Evolutionary conservation across 2,113 vertebrate species (phyloP), one percentile per base, ranked within the genome.

Genomic region (Megaceryle torquata): DNA sequence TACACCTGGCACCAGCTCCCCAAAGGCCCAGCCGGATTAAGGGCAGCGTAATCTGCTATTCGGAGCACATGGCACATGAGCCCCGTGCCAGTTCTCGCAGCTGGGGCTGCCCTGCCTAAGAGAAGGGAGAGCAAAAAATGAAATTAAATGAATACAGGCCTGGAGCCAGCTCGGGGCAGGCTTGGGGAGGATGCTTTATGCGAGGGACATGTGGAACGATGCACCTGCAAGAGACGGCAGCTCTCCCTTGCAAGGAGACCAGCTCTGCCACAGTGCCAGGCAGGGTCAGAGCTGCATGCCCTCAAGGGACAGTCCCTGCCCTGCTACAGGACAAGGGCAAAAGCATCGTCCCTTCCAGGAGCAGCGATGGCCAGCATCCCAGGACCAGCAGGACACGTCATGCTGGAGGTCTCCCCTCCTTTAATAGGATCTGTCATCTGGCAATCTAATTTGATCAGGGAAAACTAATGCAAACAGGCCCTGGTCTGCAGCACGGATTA

Each of bases 391-490:
- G 70, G n/a, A 82, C 78, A 54, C 9, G 14, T 69, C 29, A 0
- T 10, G 91, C 93, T 75, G 67, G 95, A 93, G 89, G 89, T 88
- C 94, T 96, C 93, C 88, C 5, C 81, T 71, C 56, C 78, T 93
- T 86, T 97, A 97, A 97, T 96, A 96, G 96, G 96, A 97, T 95
- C 93, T 37, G 51, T 89, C 41, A 65, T 89, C 77, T 87, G 76
- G 95, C 93, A 95, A 93, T 89, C 95, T 97, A 95, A 97, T 97
- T 97, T 93, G 94, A 96, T 95, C 46, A 90, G 96, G 84, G 89
- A 60, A 93, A 93, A 87, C 83, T 57, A 88, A 94, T 76, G 94
- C 60, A 69, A 92, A 35, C 75, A 82, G 93, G 91, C 87, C 89
- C 80, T 12, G 91, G 64, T 84, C 95, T 95, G 96, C 88, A 60